Conservation (phyloP, 2,797 vertebrate species). For the Poeciliopsis turneri region DNA sequence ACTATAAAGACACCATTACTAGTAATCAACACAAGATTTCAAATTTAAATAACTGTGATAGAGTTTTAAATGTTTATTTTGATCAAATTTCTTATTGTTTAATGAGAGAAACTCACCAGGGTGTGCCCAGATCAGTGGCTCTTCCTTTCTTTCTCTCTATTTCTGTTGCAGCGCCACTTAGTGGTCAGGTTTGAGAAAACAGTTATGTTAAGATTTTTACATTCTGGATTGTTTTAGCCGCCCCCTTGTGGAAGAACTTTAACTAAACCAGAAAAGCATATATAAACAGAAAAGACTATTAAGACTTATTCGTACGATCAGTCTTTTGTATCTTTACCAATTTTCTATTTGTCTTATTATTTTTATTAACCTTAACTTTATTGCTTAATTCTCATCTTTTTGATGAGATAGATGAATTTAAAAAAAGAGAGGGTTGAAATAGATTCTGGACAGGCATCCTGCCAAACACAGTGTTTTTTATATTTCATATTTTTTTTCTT, state of each 20-base stretch:
- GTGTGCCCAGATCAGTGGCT: constrained; percentile 12
- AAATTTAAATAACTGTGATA: not conserved
- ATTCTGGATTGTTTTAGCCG: constrained; percentile 13
- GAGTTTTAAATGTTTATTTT: not conserved
- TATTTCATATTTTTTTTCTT: constrained; percentile 36
- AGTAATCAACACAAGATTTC: not conserved
- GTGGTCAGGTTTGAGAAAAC: constrained; percentile 51
- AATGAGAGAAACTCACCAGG: constrained; percentile 4
- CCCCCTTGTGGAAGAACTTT: constrained; percentile 29
- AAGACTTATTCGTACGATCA: too few relatives aligned
- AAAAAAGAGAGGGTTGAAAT: constrained; percentile 4
- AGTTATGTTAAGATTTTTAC: not conserved
- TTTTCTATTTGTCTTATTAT: too few relatives aligned
- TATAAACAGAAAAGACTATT: not conserved
- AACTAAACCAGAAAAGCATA: not conserved
- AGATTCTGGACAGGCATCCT: constrained; percentile 2
- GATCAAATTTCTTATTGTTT: not conserved
- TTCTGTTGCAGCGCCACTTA: constrained; percentile 45
- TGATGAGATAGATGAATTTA: constrained; percentile 7
- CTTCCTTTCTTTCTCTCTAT: constrained; percentile 1
- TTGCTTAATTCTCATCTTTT: not conserved
- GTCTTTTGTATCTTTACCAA: too few relatives aligned
- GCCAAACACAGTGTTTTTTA: constrained; percentile 9
- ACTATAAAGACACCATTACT: not conserved
- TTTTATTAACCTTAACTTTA: too few relatives aligned